Percentiles rank a stretch among this genome's conserved stretches.
Evolutionary conservation across 2,888 invertebrate species (phyloP).

Genomic region (Patella ulyssiponensis): DNA sequence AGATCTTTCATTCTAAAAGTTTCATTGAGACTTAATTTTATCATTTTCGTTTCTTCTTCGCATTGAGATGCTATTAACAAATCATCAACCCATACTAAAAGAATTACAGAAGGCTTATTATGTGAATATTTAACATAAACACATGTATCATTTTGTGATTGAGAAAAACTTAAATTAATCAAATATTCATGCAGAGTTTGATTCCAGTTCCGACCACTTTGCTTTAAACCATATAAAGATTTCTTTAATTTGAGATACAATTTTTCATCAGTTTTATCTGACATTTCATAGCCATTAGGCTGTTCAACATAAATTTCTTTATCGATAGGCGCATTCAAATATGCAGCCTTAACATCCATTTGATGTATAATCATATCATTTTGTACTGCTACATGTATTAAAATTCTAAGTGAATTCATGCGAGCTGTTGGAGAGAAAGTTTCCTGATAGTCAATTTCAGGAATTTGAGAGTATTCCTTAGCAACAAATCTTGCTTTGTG

Average conservation of each 20-base stretch:
- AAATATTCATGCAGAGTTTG: slow-evolving; percentile 17
- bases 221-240: slow-evolving; percentile 24
- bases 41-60: neutral
- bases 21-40: slow-evolving; percentile 8
- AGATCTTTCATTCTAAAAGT: slow-evolving; percentile 27
- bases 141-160: neutral
- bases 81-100: slow-evolving; percentile 32
- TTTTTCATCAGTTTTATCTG: slow-evolving; percentile 15
- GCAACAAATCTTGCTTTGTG: slow-evolving; percentile 17
- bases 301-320: slow-evolving; percentile 25
- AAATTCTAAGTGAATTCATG: slow-evolving; percentile 12
- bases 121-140: slow-evolving; percentile 8
- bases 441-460: slow-evolving; percentile 24
- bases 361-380: slow-evolving; percentile 7
- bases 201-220: slow-evolving; percentile 3
- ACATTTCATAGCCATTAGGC: slow-evolving; percentile 19
- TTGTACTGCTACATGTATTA: neutral
- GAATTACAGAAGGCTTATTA: slow-evolving; percentile 8
- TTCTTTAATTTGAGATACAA: slow-evolving; percentile 19
- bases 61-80: slow-evolving; percentile 17
- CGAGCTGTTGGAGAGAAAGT: slow-evolving; percentile 19
- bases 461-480: slow-evolving; percentile 18
- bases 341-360: slow-evolving; percentile 25
- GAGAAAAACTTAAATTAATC: slow-evolving; percentile 10
- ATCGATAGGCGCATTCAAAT: slow-evolving; percentile 26